Conservation (phyloP, 2,888 invertebrate genomes). For the Epistrophe eligans region DNA sequence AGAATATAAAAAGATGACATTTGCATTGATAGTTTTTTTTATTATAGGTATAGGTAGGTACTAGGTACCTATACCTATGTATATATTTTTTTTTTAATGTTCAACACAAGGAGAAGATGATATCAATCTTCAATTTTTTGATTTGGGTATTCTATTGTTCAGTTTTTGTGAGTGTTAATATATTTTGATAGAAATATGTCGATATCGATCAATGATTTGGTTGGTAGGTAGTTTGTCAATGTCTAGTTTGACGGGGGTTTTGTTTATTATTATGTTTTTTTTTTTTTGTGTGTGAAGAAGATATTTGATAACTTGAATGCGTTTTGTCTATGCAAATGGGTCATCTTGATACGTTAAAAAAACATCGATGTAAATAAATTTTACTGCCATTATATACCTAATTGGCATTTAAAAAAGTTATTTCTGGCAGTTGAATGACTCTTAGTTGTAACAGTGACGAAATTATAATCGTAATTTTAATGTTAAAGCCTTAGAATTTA, state of each 20-base stretch:
- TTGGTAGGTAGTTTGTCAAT: constrained; percentile 38
- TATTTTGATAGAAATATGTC: constrained; percentile 33
- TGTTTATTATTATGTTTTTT: constrained; percentile 8
- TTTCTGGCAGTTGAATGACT: neutral
- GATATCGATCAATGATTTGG: constrained; percentile 28
- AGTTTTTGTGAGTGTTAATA: constrained; percentile 9
- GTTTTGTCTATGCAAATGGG: constrained; percentile 36
- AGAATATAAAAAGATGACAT: constrained; percentile 26
- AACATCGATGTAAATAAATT: constrained; percentile 7
- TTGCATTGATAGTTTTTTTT: constrained; percentile 10
- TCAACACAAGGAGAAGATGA: neutral
- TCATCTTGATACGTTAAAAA: constrained; percentile 24
- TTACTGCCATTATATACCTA: neutral
- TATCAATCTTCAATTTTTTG: neutral
- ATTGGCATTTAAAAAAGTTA: constrained; percentile 28
- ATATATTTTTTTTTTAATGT: neutral
- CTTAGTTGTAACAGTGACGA: neutral
- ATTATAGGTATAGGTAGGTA: too few species aligned
- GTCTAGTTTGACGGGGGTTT: constrained; percentile 24
- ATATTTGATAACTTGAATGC: constrained; percentile 27
- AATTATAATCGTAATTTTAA: neutral
- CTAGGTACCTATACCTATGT: too few species aligned
- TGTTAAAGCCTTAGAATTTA: neutral
- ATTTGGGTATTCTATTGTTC: constrained; percentile 21
- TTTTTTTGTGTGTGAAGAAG: neutral